Evolutionary conservation across 2,888 invertebrate species (phyloP), one percentile per base, ranked within the genome.

Genomic region (Julus scandinavius): DNA sequence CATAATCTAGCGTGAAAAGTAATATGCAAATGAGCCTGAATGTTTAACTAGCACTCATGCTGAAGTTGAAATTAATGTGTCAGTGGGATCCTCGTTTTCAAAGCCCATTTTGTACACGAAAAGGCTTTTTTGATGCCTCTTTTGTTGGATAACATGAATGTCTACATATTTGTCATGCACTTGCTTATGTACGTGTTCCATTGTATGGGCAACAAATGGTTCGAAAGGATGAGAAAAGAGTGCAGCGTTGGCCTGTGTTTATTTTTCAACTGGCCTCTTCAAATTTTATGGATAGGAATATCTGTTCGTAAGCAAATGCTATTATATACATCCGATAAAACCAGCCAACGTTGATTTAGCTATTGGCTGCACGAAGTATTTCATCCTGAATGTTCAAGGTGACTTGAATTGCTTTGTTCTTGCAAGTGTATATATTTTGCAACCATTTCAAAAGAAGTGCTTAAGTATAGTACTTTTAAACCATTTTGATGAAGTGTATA

Each of bases 11-110:
- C 15, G 13, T 38, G 38, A 2, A 9, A 15, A 80, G 80, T 38
- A 80, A 80, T 38, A 80, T 80, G 80, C 80, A 80, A 80, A 80
- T 80, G 80, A 15, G 38, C 15, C 38, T 15, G 3, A 20, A 72
- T 80, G 80, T 80, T 80, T 38, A 38, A 80, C 80, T 80, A 80
- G 80, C 80, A 38, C 80, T 80, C 38, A 11, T 80, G 2, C 38
- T 13, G 80, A 80, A 40, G 38, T 13, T 40, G 80, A 15, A 38
- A 80, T 80, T 80, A 72, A 80, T 80, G 80, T 80, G 80, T 38
- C 80, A 80, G 80, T 80, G 38, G 80, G 80, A 11, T 38, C 38
- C 38, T 80, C 38, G 15, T 38, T 80, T 80, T 80, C 0, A 80
- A 80, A 80, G 13, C 80, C 38, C 80, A 40, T 40, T 80, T 15